phyloP scores from a whole-genome alignment of 2,113 vertebrate genomes.

The Acrocephalus kingi region DNA sequence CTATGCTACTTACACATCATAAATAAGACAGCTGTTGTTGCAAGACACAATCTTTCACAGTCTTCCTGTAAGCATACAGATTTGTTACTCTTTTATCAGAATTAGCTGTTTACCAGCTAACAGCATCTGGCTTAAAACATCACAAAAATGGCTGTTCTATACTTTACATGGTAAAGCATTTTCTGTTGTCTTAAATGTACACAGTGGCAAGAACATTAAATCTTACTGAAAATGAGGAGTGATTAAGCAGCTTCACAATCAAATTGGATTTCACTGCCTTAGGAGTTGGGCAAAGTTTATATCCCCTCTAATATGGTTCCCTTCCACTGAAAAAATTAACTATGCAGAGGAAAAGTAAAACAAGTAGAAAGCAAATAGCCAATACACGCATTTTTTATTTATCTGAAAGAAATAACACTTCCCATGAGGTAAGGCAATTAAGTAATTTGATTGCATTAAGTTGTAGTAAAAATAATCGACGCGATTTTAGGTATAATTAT shows the following conservation, averaged over 20 bases:
- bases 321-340: slow-evolving; percentile 11
- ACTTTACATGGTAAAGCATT: slow-evolving; percentile 84
- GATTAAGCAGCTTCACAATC: slow-evolving; percentile 73
- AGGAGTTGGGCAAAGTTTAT: background rate
- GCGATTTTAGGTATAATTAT: slow-evolving; percentile 33
- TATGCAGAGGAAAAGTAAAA: slow-evolving; percentile 13
- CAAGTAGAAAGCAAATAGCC: slow-evolving; percentile 59
- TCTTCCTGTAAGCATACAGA: slow-evolving; percentile 59
- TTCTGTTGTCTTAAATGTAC: slow-evolving; percentile 72
- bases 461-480: slow-evolving; percentile 67
- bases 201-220: slow-evolving; percentile 70
- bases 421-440: slow-evolving; percentile 76
- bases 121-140: slow-evolving; percentile 69
- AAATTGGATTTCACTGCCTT: slow-evolving; percentile 25
- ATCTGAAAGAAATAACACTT: slow-evolving; percentile 53
- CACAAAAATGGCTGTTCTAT: slow-evolving; percentile 72
- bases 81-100: slow-evolving; percentile 66
- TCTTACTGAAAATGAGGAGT: slow-evolving; percentile 22
- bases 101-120: slow-evolving; percentile 73
- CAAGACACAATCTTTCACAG: slow-evolving; percentile 70
- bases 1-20: slow-evolving; percentile 79
- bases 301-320: background rate
- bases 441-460: slow-evolving; percentile 74
- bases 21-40: slow-evolving; percentile 77
- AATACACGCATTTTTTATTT: slow-evolving; percentile 24